phyloP scores from a whole-genome alignment of 2,797 vertebrate species.

The Spinus olivaceus region DNA sequence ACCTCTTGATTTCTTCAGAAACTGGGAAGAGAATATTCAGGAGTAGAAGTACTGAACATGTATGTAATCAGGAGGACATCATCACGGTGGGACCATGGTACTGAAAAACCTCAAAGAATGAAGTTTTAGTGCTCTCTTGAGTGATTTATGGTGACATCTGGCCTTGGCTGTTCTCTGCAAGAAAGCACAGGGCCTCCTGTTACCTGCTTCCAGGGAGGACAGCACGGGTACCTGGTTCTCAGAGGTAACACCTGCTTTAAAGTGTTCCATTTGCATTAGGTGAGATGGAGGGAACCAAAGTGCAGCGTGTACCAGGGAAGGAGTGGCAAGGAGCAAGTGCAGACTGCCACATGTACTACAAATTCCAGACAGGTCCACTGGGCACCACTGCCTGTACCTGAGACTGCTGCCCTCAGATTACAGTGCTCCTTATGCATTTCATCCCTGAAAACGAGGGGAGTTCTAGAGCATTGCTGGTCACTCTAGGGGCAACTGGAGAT shows the following conservation, averaged over 20 bases:
- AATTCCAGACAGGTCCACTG: rapidly evolving
- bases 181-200: background rate
- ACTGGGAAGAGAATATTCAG: too few species aligned
- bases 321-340: background rate
- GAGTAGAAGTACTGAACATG: background rate
- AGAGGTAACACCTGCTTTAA: background rate
- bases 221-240: background rate
- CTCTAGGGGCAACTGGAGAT: background rate
- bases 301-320: rapidly evolving
- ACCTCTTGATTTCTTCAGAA: background rate
- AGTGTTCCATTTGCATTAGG: background rate
- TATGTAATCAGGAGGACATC: background rate
- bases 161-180: background rate
- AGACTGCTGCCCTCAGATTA: background rate
- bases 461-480: background rate
- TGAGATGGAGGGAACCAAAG: background rate
- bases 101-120: background rate
- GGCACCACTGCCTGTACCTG: rapidly evolving
- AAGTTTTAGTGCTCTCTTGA: rapidly evolving
- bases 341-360: rapidly evolving
- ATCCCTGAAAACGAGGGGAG: background rate
- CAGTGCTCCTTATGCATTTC: rapidly evolving
- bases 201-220: background rate
- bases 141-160: background rate
- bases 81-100: background rate